phyloP scores from a whole-genome alignment of 2,113 vertebrate genomes.

The Anoura caudifer region DNA sequence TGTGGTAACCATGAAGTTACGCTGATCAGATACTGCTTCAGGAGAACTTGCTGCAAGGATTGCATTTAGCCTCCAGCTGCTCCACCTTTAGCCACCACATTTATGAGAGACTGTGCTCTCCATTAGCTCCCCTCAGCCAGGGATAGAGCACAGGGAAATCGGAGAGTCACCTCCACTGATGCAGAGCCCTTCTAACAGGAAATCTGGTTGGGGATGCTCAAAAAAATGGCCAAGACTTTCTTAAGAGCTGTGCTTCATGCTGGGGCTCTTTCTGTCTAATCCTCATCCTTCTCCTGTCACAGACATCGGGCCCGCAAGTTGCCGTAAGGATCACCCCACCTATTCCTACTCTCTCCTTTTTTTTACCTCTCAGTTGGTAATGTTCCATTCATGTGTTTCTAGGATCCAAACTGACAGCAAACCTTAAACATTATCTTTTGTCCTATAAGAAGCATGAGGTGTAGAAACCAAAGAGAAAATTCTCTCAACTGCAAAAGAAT shows the following conservation, averaged over 20 bases:
- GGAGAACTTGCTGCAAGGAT: neutral
- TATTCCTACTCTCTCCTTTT: neutral
- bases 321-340: neutral
- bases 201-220: neutral
- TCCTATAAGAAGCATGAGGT: neutral
- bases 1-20: neutral
- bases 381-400: neutral
- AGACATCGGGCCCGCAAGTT: neutral
- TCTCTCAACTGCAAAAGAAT: neutral
- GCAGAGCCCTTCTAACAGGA: neutral
- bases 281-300: neutral
- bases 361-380: neutral
- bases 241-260: neutral
- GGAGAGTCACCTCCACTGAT: neutral
- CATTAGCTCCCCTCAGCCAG: neutral
- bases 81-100: neutral
- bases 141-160: neutral
- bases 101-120: neutral
- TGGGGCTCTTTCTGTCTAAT: neutral
- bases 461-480: neutral
- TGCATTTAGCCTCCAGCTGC: neutral
- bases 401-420: neutral
- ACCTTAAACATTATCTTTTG: neutral
- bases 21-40: neutral
- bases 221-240: neutral